Base-by-base conservation (phyloP, 2,797 vertebrate genomes). In the Crenuchus spilurus region DNA sequence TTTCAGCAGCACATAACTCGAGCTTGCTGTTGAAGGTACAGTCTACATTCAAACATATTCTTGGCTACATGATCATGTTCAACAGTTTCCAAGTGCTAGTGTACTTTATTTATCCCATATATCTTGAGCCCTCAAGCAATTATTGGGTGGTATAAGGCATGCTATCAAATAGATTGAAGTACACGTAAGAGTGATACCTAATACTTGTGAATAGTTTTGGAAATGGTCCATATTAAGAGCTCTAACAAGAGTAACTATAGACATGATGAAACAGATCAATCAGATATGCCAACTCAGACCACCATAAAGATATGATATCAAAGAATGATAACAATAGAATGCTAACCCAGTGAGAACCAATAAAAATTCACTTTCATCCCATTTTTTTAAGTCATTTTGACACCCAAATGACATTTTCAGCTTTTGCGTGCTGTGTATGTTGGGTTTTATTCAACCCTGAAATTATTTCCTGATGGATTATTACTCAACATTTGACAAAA, bases 211-310 rank as follows among this genome's bases (percentile, higher is more conserved):
- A 35, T 24, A 48, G 16, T 24, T 24, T 61, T 79, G 77, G 57
- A 70, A 37, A 81, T n/a, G 62, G 35, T 35, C 57, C 70, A 10
- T 55, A 44, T 72, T 33, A 68, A 60, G 57, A 70, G 60, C 57
- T 66, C 46, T 41, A 54, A 57, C 14, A 61, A 6, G 5, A 42
- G 33, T 48, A 28, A 16, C 16, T 18, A 46, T 10, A 10, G 14
- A 58, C 57, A 77, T 68, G 70, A 73, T 74, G 71, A 83, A 83
- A 87, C 76, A 83, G 31, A 72, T 69, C 76, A 71, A 82, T 82
- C 86, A 88, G 80, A 87, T 86, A 86, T 82, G 84, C 79, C 80
- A 18, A 71, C 84, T 85, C 85, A 77, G 64, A 83, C 82, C 77
- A 71, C 2, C n/a, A 44, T 28, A 26, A 9, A 9, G 48, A 24